A percentile compares a stretch with the other conserved stretches of the same genome.
phyloP scores from a whole-genome alignment of 1,140 invertebrate genomes.

The Mamestra configurata region DNA sequence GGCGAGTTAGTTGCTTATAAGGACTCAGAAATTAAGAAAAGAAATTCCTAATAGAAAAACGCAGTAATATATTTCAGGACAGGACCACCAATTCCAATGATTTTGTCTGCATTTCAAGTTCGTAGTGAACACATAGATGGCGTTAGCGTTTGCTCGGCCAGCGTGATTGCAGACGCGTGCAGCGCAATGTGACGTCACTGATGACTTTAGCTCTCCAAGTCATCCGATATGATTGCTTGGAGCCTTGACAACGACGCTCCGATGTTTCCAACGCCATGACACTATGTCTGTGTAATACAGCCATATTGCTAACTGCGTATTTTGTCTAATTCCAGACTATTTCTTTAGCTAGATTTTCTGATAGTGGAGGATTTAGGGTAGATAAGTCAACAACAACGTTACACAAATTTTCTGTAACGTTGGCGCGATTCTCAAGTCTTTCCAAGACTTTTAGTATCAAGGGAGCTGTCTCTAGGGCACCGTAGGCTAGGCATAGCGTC shows the following conservation, averaged over 20 bases:
- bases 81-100: not conserved
- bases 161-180: not conserved
- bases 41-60: not conserved
- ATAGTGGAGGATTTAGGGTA: not conserved
- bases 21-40: not conserved
- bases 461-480: not conserved
- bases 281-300: not conserved
- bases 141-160: not conserved
- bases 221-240: constrained; percentile 26
- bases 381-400: not conserved
- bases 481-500: not conserved
- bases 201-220: constrained; percentile 14
- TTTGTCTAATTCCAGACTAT: not conserved
- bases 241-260: constrained; percentile 19
- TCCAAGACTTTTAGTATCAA: not conserved
- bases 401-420: not conserved
- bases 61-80: not conserved
- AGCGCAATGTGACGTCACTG: constrained; percentile 15
- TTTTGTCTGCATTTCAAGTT: not conserved
- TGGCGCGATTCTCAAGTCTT: not conserved
- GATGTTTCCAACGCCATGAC: constrained; percentile 25
- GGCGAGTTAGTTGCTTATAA: no score
- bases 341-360: not conserved
- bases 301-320: not conserved
- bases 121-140: not conserved